Evolutionary conservation across 2,797 vertebrate genomes (phyloP).

Genomic region (Thunnus albacares): DNA sequence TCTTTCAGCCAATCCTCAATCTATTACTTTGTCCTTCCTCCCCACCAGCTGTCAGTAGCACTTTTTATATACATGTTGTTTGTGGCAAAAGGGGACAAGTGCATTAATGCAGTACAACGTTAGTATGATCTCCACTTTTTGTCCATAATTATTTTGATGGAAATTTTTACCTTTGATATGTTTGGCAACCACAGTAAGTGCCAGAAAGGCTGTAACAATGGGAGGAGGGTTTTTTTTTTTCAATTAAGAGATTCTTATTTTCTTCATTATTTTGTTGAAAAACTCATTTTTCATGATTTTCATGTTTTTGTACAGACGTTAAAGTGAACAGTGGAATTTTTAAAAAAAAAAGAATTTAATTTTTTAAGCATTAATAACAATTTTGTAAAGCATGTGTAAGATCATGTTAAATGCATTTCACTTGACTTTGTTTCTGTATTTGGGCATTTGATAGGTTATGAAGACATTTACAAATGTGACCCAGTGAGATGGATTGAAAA

Average conservation of each 20-base stretch:
- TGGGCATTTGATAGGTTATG: slow-evolving; percentile 67
- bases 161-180: slow-evolving; percentile 39
- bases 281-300: slow-evolving; percentile 53
- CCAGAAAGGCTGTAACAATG: slow-evolving; percentile 33
- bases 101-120: slow-evolving; percentile 74
- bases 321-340: slow-evolving; percentile 34
- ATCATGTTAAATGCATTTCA: slow-evolving; percentile 68
- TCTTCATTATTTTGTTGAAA: slow-evolving; percentile 42
- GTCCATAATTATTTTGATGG: slow-evolving; percentile 58
- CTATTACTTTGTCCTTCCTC: slow-evolving; percentile 54
- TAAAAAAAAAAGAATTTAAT: slow-evolving; percentile 27
- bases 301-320: slow-evolving; percentile 65
- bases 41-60: slow-evolving; percentile 79
- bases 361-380: slow-evolving; percentile 57
- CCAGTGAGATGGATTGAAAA: slow-evolving; percentile 25
- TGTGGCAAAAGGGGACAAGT: slow-evolving; percentile 77
- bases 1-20: slow-evolving; percentile 49
- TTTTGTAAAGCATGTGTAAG: slow-evolving; percentile 68
- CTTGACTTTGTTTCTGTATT: slow-evolving; percentile 63
- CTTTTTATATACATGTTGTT: slow-evolving; percentile 78
- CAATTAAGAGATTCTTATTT: slow-evolving; percentile 56
- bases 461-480: slow-evolving; percentile 59
- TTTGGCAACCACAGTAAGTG: slow-evolving; percentile 23
- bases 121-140: slow-evolving; percentile 58
- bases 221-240: slow-evolving; percentile 21